These are phyloP conservation scores for Piprites chloris DNA, from an alignment of 2,113 vertebrate genomes.

Conservation along the genomic window DNA sequence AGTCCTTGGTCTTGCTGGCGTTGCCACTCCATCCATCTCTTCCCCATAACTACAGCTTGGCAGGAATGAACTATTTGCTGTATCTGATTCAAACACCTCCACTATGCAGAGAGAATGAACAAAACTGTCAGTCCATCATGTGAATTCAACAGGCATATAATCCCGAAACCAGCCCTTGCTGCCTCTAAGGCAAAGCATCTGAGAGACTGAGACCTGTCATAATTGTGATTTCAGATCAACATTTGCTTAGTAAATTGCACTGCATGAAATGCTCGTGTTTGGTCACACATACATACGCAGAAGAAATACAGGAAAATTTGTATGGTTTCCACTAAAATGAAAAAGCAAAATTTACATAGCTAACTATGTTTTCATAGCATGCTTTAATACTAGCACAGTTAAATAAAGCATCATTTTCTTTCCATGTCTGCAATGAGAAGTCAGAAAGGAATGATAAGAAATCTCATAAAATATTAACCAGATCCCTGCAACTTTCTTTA, in stretches of 20 bases:
- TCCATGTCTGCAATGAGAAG: background rate
- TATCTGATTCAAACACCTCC: constrained; percentile 78
- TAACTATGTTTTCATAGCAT: background rate
- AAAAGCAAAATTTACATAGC: background rate
- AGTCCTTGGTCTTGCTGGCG: constrained; percentile 86
- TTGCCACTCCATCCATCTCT: constrained; percentile 73
- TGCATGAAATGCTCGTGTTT: background rate
- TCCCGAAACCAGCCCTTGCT: background rate
- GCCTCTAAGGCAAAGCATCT: background rate
- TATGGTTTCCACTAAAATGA: background rate
- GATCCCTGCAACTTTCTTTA: background rate
- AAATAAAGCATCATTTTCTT: background rate
- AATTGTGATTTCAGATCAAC: background rate
- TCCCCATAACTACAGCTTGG: constrained; percentile 64
- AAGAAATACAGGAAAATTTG: background rate
- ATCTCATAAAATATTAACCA: background rate
- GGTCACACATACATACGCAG: background rate
- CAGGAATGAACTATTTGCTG: constrained; percentile 62
- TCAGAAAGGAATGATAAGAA: background rate
- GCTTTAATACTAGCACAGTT: background rate
- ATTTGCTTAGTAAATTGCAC: background rate
- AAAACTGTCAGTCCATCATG: background rate
- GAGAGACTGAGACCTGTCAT: background rate
- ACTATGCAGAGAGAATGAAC: constrained; percentile 63
- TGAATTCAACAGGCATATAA: background rate